Base-by-base conservation (phyloP, 2,797 vertebrate genomes). In the Orestias chungarensis region DNA sequence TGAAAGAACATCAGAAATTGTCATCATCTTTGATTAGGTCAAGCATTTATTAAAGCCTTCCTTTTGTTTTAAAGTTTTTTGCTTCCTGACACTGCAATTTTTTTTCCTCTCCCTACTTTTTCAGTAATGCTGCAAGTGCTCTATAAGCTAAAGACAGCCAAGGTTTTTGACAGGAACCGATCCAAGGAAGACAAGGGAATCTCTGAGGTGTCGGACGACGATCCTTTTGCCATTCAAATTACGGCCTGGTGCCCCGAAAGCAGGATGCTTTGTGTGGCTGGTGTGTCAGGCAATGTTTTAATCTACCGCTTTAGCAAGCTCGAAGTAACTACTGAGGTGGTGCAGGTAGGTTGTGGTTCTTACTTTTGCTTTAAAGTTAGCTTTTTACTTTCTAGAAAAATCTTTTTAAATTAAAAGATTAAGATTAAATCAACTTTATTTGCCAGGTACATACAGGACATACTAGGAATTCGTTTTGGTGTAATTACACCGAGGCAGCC, bases 91-190 rank as follows among this genome's bases (percentile, higher is more conserved):
- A 66, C 38, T 68, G 42, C 25, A 55, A 47, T 44, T 68, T 57
- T 64, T 59, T 61, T 6, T 66, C 31, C 40, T 35, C n/a, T 10
- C 27, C 6, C 31, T 4, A 47, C 20, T 12, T 33, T 71, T 33
- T 54, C 81, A 99, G 98, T 99, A 96, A 99, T 96, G 43, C 94
- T 99, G 85, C 98, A 99, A 95, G 96, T 99, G 84, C 94, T 99
- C 87, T 99, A 99, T 92, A 99, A 99, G 86, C 93, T 99, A 83
- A 99, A 99, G 95, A 99, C 98, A 71, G 96, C 97, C 82, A 99
- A 99, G 95, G 96, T 99, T 78, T 99, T 99, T 91, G 98, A 99
- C 94, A 98, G 97, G 85, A 95, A 95, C 74, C 93, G 96, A 87
- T 95, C 94, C 86, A 98, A 96, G 92, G 97, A 99, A 68, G 98